Base-by-base conservation (phyloP, 2,888 invertebrate genomes). In the Eupithecia exiguata region DNA sequence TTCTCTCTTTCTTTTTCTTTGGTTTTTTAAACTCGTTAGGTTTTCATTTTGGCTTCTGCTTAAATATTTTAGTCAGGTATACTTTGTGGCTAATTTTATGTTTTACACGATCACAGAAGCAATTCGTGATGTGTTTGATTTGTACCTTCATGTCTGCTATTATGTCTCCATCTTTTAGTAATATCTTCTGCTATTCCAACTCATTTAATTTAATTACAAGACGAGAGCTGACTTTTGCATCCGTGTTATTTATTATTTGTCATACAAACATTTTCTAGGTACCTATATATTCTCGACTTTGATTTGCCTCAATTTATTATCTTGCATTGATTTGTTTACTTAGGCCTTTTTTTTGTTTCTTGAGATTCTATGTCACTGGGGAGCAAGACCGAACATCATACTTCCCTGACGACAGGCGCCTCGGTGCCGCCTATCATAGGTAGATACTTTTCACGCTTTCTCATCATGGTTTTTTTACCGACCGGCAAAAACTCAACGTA, bases 291-390 rank as follows among this genome's bases (percentile, higher is more conserved):
- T 83, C 75, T 74, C 78, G 61, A 70, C 18, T 69, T 72, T 71
- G 21, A 68, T 74, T 77, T 74, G 53, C 69, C 61, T 71, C 65
- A 61, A 9, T 68, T 70, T 46, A 63, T 63, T 62, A 35, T 38
- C 62, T 70, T 72, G 70, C 75, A 70, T 70, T 74, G 71, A 74
- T 75, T 76, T 74, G 73, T 84, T 78, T 85, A 79, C 84, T 80
- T 84, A 81, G 77, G 80, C 79, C 86, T 86, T 92, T 93, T 87
- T 87, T 92, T 93, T 92, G 89, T 93, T 92, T 92, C 88, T 93
- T 91, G 94, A 94, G 94, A 94, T 94, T 93, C 92, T 93, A 93
- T 93, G 93, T 94, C 92, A 93, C 94, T 91, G 94, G 94, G 86
- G 94, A 94, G 91, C 93, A 93, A 91, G 94, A 93, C 89, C 89